phyloP scores from a whole-genome alignment of 1,140 invertebrate genomes.

The Lepidostoma basale region DNA sequence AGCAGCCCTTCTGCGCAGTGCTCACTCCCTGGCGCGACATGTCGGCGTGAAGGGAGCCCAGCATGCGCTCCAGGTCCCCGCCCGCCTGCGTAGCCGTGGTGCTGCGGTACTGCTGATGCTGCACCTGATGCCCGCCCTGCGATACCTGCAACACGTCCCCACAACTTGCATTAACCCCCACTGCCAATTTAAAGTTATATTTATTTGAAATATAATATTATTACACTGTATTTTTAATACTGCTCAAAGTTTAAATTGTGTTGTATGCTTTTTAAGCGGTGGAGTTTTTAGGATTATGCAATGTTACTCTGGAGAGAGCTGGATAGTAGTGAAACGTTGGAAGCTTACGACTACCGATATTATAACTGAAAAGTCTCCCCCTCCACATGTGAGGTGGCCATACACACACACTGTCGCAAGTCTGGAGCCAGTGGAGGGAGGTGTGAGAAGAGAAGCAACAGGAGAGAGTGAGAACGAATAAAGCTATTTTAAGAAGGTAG shows the following conservation, averaged over 20 bases:
- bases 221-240: too few species aligned
- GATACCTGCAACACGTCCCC: conserved; percentile 30
- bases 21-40: conserved; percentile 97
- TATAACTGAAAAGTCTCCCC: conserved; percentile 50
- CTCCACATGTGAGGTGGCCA: conserved; percentile 40
- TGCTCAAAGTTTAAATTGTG: too few species aligned
- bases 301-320: conserved; percentile 35
- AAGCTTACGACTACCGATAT: conserved; percentile 59
- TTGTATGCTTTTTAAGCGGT: too few species aligned
- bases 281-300: conserved; percentile 5
- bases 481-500: conserved; percentile 61
- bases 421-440: conserved; percentile 50
- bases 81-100: conserved; percentile 44
- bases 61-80: conserved; percentile 60
- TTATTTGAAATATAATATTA: neutral
- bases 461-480: conserved; percentile 9
- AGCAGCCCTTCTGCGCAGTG: conserved; percentile 97
- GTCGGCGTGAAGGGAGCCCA: conserved; percentile 82
- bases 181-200: neutral
- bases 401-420: conserved; percentile 37
- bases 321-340: conserved; percentile 54
- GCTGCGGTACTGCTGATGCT: conserved; percentile 37
- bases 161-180: neutral
- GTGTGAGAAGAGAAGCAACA: conserved; percentile 36
- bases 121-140: conserved; percentile 31